A percentile compares a stretch with the other conserved stretches of the same genome.
These are phyloP conservation scores for Nomada lathburiana DNA, from an alignment of 2,888 invertebrate species.

Conservation along the genomic window DNA sequence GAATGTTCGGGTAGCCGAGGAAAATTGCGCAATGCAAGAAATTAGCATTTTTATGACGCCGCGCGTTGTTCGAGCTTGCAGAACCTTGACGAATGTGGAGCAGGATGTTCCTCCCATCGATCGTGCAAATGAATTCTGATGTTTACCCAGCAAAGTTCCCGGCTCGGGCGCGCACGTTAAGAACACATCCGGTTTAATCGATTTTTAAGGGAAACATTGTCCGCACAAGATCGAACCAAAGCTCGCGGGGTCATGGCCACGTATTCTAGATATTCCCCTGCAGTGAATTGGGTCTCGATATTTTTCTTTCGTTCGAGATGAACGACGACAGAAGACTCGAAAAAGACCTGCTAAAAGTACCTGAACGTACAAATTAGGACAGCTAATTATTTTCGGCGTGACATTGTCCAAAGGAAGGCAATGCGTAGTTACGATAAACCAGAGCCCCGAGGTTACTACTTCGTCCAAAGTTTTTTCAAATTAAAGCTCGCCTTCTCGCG, in stretches of 20 bases:
- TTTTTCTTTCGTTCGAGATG: background rate
- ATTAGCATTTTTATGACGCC: conserved; percentile 36
- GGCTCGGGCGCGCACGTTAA: conserved; percentile 20
- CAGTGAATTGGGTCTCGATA: background rate
- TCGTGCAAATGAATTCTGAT: conserved; percentile 43
- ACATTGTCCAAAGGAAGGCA: background rate
- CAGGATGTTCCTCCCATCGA: conserved; percentile 30
- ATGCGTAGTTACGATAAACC: background rate
- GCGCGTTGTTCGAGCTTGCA: background rate
- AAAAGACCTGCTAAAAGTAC: no score
- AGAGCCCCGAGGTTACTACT: background rate
- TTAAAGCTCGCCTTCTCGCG: background rate
- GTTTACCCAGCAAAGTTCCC: conserved; percentile 30
- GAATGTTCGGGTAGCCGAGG: background rate
- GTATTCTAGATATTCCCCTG: background rate
- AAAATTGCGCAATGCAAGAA: conserved; percentile 20
- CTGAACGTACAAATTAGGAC: no score
- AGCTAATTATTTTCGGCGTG: no score
- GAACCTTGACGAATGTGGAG: conserved; percentile 42
- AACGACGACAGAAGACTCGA: background rate
- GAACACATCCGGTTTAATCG: conserved; percentile 46
- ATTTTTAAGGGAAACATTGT: conserved; percentile 24
- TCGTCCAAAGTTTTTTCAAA: conserved; percentile 18
- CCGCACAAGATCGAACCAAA: conserved; percentile 24
- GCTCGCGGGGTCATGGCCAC: conserved; percentile 25